Percentiles rank a stretch among this genome's conserved stretches.
Conservation (phyloP, 2,888 invertebrate genomes). For the Calameuta filiformis region DNA sequence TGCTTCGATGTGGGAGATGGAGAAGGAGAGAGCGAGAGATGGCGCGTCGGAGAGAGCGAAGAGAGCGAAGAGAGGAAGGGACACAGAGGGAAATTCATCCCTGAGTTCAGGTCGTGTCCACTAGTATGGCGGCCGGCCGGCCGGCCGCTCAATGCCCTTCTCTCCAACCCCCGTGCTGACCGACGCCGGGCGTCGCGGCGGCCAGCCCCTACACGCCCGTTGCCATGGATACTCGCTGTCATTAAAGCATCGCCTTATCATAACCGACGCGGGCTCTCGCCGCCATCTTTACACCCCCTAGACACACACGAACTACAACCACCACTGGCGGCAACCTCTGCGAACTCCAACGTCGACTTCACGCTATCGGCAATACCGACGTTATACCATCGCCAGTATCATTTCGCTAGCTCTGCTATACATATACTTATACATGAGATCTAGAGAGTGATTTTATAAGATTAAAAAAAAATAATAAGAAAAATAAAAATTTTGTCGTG, state of each 20-base stretch:
- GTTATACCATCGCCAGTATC: not conserved
- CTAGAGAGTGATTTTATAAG: not conserved
- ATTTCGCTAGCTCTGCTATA: not conserved
- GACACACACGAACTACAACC: conserved; percentile 15
- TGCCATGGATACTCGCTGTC: conserved; percentile 63
- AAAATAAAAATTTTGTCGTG: not conserved
- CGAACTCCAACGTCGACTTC: conserved; percentile 8
- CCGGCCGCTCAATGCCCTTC: conserved; percentile 57
- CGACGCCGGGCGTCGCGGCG: conserved; percentile 63
- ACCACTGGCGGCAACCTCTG: not conserved
- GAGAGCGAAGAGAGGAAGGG: conserved; percentile 11
- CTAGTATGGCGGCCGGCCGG: conserved; percentile 63
- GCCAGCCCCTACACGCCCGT: conserved; percentile 62
- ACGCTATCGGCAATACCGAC: not conserved
- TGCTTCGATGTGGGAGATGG: conserved; percentile 20
- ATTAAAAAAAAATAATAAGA: not conserved
- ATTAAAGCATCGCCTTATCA: conserved; percentile 67
- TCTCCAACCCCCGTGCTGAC: conserved; percentile 50
- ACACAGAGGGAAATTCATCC: conserved; percentile 52
- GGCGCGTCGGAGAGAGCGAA: conserved; percentile 9
- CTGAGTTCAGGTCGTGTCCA: conserved; percentile 61
- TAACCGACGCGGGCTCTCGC: conserved; percentile 63
- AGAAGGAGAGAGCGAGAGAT: conserved; percentile 13
- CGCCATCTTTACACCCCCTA: conserved; percentile 64
- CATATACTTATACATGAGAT: not conserved